Percentiles rank a stretch among this genome's conserved stretches.
Evolutionary conservation across 1,140 invertebrate genomes (phyloP).

Genomic region (Grapholita molesta): DNA sequence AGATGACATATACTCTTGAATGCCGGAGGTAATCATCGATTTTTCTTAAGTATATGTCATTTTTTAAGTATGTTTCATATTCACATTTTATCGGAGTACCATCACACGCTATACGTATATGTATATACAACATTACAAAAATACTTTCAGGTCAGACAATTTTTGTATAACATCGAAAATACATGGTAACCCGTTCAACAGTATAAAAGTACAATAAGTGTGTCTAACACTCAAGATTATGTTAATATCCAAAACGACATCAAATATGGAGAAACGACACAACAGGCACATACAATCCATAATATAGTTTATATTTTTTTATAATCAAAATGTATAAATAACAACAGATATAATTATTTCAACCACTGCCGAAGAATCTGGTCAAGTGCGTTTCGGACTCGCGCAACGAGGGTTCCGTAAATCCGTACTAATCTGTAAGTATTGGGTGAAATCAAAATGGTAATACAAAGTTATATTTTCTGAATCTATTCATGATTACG

Average conservation of each 20-base stretch:
- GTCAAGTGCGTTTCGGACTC: too few relatives aligned
- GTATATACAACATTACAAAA: constrained; percentile 65
- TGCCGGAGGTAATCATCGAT: too few relatives aligned
- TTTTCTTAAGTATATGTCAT: too few relatives aligned
- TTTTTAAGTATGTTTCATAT: too few relatives aligned
- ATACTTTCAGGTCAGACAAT: constrained; percentile 59
- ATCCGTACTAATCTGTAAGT: too few relatives aligned
- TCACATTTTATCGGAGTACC: constrained; percentile 25
- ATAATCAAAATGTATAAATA: neutral
- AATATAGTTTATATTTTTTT: constrained; percentile 2
- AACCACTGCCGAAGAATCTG: too few relatives aligned
- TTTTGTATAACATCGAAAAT: constrained; percentile 71
- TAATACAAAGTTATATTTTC: too few relatives aligned
- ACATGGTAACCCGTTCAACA: constrained; percentile 38
- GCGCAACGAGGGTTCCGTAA: too few relatives aligned
- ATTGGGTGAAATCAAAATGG: too few relatives aligned
- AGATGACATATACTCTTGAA: too few relatives aligned
- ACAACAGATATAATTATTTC: neutral
- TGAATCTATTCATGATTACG: too few relatives aligned
- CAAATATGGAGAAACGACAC: constrained; percentile 4
- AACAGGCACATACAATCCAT: constrained; percentile 21
- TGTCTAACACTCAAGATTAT: constrained; percentile 14
- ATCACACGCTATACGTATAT: constrained; percentile 25
- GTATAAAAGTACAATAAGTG: constrained; percentile 41
- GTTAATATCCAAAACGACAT: neutral